A percentile compares a stretch with the other conserved stretches of the same genome.
Conservation (phyloP, 2,797 vertebrate genomes). For the Naso thynnoides region DNA sequence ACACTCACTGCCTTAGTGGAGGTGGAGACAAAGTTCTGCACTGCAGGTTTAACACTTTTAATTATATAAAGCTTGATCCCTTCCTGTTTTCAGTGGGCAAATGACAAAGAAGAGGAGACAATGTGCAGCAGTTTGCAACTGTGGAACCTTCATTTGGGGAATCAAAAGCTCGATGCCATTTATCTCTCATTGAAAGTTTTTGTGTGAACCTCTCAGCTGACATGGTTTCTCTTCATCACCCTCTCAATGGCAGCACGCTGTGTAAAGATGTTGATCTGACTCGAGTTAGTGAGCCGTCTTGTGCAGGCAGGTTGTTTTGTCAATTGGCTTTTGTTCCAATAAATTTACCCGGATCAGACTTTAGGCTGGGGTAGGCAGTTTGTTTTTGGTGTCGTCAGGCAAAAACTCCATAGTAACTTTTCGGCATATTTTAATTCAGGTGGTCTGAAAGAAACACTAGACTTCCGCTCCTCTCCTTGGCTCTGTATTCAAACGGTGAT, state of each 20-base stretch:
- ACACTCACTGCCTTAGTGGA: too few species aligned
- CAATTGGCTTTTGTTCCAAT: conserved; percentile 7
- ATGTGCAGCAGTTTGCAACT: background rate
- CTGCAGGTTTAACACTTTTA: background rate
- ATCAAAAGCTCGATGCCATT: background rate
- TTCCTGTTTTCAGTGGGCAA: background rate
- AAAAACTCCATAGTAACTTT: too few species aligned
- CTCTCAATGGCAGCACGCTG: background rate
- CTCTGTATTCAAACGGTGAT: too few species aligned
- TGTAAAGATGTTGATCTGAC: background rate
- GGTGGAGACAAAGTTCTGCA: too few species aligned
- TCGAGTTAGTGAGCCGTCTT: background rate
- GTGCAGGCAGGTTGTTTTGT: background rate
- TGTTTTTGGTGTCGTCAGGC: too few species aligned
- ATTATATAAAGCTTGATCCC: background rate
- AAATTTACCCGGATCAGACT: background rate
- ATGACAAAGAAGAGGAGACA: too few species aligned
- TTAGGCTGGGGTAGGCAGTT: too few species aligned
- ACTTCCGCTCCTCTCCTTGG: too few species aligned
- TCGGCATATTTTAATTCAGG: too few species aligned
- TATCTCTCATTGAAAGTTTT: background rate
- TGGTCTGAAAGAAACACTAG: too few species aligned
- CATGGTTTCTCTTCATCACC: background rate
- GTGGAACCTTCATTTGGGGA: background rate
- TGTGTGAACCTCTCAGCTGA: background rate